Evolutionary conservation across 2,888 invertebrate genomes (phyloP), one percentile per base, ranked within the genome.

Genomic region (Hirtodrosophila trivittata): DNA sequence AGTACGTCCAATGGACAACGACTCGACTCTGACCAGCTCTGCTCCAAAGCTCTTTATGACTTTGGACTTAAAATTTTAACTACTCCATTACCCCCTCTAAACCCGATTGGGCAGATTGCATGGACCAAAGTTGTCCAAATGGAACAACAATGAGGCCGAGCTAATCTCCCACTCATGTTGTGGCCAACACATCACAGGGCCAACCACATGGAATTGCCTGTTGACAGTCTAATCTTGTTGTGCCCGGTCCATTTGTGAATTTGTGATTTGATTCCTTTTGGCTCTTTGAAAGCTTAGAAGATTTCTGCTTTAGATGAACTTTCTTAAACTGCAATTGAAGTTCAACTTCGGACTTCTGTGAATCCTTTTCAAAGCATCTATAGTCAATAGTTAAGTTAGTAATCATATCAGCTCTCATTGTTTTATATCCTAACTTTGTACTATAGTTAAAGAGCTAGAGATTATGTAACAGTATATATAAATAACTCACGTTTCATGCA

Each of bases 31-130:
- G n/a, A n/a, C n/a, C n/a, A 13, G 21, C 10, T 12, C 47, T 39
- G 47, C 9, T 16, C 32, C 1, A 58, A 43, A 58, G 46, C 32
- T 25, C 51, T 60, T 65, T 71, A 75, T 64, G 54, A 72, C 64
- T 64, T 66, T 60, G 30, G 9, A 16, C 49, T 58, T 54, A 38
- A 55, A 75, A 47, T 57, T 65, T 30, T 38, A 43, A 58, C 37
- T 28, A 55, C 42, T 49, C 41, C 28, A 10, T 47, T 33, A 43
- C 32, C 35, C 13, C n/a, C 21, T 25, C n/a, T 25, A 37, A 51
- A 43, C 28, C 28, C 12, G 21, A 50, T 21, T 21, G 2, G 5
- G 32, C 38, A 28, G 46, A 38, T 47, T 50, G 28, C 35, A 33
- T 9, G 14, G 21, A 21, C 4, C 12, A 41, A n/a, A n/a, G n/a